Percentiles rank a stretch among this genome's conserved stretches.
Evolutionary conservation across 2,888 invertebrate species (phyloP).

Genomic region (Tridacna gigas): DNA sequence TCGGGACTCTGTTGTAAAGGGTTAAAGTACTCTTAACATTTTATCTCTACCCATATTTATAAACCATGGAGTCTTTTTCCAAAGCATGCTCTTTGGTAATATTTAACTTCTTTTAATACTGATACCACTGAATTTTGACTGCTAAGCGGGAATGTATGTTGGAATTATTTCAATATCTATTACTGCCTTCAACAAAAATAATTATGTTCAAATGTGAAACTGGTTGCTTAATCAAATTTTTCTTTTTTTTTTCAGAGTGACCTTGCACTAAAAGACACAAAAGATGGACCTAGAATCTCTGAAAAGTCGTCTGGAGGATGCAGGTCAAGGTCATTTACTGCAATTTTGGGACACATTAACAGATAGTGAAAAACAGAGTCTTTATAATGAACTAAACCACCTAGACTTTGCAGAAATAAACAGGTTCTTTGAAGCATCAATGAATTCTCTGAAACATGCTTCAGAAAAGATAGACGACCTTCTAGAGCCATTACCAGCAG

Average conservation of each 20-base stretch:
- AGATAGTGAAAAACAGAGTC: conserved; percentile 87
- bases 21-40: too few species aligned
- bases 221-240: neutral
- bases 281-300: conserved; percentile 70
- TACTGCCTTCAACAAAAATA: too few species aligned
- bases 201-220: too few species aligned
- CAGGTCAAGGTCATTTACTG: conserved; percentile 93
- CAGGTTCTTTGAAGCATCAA: conserved; percentile 87
- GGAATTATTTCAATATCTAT: too few species aligned
- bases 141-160: too few species aligned
- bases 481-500: conserved; percentile 93
- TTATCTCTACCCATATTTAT: too few species aligned
- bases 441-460: conserved; percentile 65
- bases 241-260: neutral
- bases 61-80: too few species aligned
- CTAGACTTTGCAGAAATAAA: conserved; percentile 91
- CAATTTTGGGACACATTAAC: conserved; percentile 92
- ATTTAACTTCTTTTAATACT: too few species aligned
- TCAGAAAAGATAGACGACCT: conserved; percentile 91
- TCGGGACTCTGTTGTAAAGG: too few species aligned
- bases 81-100: too few species aligned
- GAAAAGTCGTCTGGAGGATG: conserved; percentile 85
- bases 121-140: too few species aligned
- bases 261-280: neutral
- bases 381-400: conserved; percentile 87